phyloP scores from a whole-genome alignment of 2,888 invertebrate genomes.

The Pasiphila rectangulata region DNA sequence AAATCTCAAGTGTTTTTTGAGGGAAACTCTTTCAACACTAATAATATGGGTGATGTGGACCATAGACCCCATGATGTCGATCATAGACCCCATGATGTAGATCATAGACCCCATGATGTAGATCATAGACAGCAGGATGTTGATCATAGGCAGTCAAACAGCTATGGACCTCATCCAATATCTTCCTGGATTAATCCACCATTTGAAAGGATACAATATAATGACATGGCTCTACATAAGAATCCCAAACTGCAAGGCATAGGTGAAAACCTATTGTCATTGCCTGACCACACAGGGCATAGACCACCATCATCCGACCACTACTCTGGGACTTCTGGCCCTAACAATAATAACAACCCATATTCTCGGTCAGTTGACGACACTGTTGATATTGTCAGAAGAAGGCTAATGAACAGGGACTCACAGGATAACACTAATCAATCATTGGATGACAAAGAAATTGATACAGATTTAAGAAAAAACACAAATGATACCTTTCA shows the following conservation, averaged over 20 bases:
- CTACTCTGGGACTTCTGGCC: constrained; percentile 56
- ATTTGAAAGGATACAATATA: constrained; percentile 41
- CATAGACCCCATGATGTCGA: constrained; percentile 43
- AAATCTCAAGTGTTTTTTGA: constrained; percentile 20
- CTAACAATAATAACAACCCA: constrained; percentile 60
- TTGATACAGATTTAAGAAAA: constrained; percentile 37
- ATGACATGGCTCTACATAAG: constrained; percentile 45
- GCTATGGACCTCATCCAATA: constrained; percentile 34
- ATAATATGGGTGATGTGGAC: constrained; percentile 67
- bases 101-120: constrained; percentile 45
- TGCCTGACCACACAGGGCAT: constrained; percentile 58
- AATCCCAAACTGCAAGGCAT: constrained; percentile 40
- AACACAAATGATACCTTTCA: constrained; percentile 30
- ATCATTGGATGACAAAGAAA: constrained; percentile 35
- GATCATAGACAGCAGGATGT: constrained; percentile 41
- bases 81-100: constrained; percentile 39
- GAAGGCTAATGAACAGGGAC: constrained; percentile 60
- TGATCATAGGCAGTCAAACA: constrained; percentile 52
- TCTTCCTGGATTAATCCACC: constrained; percentile 47
- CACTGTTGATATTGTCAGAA: constrained; percentile 70
- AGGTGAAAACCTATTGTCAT: constrained; percentile 39
- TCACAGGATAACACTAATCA: constrained; percentile 41
- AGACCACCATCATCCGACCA: constrained; percentile 73
- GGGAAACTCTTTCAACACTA: constrained; percentile 39
- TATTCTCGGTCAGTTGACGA: constrained; percentile 71